Percentiles rank a stretch among this genome's conserved stretches.
These are phyloP conservation scores for Phoxinus dragarum DNA, from an alignment of 2,797 vertebrate genomes.

Conservation along the genomic window DNA sequence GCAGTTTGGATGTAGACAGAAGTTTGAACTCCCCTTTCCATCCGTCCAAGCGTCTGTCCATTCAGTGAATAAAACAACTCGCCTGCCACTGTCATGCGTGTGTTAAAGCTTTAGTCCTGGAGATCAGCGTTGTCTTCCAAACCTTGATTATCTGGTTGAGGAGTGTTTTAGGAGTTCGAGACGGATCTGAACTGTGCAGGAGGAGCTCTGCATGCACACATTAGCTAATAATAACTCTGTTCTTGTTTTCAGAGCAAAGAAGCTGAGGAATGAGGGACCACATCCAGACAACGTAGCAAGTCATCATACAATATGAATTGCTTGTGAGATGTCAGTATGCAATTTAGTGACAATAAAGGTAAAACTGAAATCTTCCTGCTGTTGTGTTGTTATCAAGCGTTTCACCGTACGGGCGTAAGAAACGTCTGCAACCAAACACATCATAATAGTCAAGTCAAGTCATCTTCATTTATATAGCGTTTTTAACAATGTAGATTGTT, in stretches of 20 bases:
- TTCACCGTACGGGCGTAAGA: not conserved
- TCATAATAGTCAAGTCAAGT: too few relatives aligned
- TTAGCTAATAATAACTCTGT: not conserved
- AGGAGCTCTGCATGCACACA: not conserved
- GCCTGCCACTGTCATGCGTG: not conserved
- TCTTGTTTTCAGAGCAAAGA: constrained; percentile 33
- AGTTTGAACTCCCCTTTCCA: not conserved
- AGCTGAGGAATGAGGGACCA: not conserved
- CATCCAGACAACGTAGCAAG: not conserved
- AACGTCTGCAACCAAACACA: not conserved
- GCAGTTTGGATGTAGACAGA: not conserved
- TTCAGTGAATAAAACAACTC: not conserved
- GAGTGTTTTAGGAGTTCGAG: not conserved
- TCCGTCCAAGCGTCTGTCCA: not conserved
- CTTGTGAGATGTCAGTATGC: not conserved
- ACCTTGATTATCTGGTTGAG: not conserved
- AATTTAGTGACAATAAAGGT: not conserved
- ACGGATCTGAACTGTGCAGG: not conserved
- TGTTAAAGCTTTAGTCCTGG: not conserved
- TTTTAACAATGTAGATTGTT: too few relatives aligned
- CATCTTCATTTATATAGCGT: too few relatives aligned
- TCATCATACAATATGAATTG: constrained; percentile 14
- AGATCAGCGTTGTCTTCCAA: not conserved
- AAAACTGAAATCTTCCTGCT: not conserved
- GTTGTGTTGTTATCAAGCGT: not conserved